phyloP scores from a whole-genome alignment of 2,888 invertebrate species.

The Melieria crassipennis region DNA sequence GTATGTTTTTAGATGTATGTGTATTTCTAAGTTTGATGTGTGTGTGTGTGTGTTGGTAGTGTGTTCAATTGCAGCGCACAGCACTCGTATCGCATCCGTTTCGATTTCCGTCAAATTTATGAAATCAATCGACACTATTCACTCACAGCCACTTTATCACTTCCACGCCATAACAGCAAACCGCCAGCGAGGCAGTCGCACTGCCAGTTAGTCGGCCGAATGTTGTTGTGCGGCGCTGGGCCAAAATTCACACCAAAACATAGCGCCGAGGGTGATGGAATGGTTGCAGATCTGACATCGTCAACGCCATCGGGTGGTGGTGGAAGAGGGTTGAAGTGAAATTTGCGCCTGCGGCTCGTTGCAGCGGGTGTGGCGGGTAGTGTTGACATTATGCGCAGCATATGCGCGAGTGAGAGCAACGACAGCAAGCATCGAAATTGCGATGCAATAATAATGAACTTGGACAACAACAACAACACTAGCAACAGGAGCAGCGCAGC shows the following conservation, averaged over 20 bases:
- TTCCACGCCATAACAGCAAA: constrained; percentile 40
- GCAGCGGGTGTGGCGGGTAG: no score
- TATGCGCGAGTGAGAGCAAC: constrained; percentile 27
- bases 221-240: constrained; percentile 8
- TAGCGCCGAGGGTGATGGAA: not conserved
- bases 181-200: constrained; percentile 13
- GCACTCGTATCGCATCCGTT: constrained; percentile 26
- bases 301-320: not conserved
- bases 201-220: constrained; percentile 16
- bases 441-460: constrained; percentile 48
- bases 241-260: not conserved
- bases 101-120: constrained; percentile 45
- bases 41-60: no score
- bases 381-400: constrained; percentile 14
- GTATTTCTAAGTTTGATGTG: no score
- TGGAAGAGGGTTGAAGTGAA: not conserved
- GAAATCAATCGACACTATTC: constrained; percentile 45
- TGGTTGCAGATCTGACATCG: not conserved
- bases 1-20: no score
- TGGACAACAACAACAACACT: constrained; percentile 35
- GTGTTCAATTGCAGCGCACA: no score
- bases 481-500: not conserved
- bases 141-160: constrained; percentile 45
- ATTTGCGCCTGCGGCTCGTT: not conserved
- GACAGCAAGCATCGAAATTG: constrained; percentile 32